phyloP scores from a whole-genome alignment of 2,888 invertebrate species.

The Thymelicus lineola region DNA sequence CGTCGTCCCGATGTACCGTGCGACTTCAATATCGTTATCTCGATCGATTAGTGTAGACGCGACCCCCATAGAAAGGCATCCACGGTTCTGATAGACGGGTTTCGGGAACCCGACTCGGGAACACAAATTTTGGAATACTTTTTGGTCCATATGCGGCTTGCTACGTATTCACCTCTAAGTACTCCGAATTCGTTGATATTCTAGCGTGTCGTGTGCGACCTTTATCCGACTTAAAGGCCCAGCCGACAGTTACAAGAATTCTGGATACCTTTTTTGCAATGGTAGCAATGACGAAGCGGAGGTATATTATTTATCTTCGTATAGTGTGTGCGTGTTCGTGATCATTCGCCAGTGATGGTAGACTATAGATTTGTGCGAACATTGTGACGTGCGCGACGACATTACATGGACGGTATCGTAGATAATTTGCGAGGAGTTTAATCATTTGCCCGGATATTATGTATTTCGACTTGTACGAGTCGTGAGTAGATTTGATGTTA shows the following conservation, averaged over 20 bases:
- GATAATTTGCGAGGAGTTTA: constrained; percentile 62
- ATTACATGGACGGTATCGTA: constrained; percentile 56
- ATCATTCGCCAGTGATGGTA: constrained; percentile 44
- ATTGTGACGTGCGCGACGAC: constrained; percentile 46
- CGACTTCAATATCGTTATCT: background rate
- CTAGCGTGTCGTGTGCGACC: constrained; percentile 38
- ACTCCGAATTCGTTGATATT: constrained; percentile 38
- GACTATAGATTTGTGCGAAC: constrained; percentile 47
- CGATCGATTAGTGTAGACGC: constrained; percentile 1
- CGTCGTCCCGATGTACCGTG: background rate
- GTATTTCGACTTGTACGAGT: constrained; percentile 30
- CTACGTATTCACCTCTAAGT: constrained; percentile 50
- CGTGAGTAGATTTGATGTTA: constrained; percentile 22
- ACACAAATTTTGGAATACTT: constrained; percentile 51
- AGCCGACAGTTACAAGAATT: constrained; percentile 53
- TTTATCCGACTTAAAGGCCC: constrained; percentile 51
- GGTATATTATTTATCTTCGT: constrained; percentile 32
- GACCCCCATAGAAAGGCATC: constrained; percentile 50
- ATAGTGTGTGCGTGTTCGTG: constrained; percentile 40
- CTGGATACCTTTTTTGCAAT: constrained; percentile 61
- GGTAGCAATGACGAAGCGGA: constrained; percentile 45
- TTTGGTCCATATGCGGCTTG: constrained; percentile 46
- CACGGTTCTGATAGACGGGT: constrained; percentile 45
- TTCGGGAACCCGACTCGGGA: constrained; percentile 2
- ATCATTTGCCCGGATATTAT: constrained; percentile 57